Base-by-base conservation (phyloP, 2,113 vertebrate species). In the Herpetotheres cachinnans region DNA sequence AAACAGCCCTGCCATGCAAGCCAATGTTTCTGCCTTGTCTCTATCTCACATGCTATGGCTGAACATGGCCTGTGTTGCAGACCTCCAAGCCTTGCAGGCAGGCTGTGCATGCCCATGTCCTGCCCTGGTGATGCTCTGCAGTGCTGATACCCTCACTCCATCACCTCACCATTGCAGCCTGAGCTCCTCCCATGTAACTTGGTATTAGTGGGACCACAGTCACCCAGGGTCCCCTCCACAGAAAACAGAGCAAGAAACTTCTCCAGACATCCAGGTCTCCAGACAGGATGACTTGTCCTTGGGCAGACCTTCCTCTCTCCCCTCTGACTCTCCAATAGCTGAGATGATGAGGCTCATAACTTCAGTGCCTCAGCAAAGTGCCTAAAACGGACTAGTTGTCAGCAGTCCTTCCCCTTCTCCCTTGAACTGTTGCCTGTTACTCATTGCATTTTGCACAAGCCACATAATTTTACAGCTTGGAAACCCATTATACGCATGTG, bases 221-320 rank as follows among this genome's bases (percentile, higher is more conserved):
- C 7, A 6, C 16, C 6, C n/a, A 73, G 16, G 25, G 17, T 32
- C 29, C 9, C 16, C 24, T 70, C 32, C 26, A 5, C 0, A 0
- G 34, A 32, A 87, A 66, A 42, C 4, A 25, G 40, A 44, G 32
- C 6, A 82, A 42, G 69, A 56, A 30, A 32, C 49, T 24, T 25
- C 47, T 86, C 81, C 49, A 49, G 13, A 20, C 3, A 40, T 5
- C 18, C 80, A 70, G 10, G 7, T 22, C 54, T 67, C 59, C 49
- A 74, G 61, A 22, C 3, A 29, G 50, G n/a, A 19, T 8, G 30
- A n/a, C 8, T 2, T 63, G 16, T 29, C 15, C 10, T 15, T 61
- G 46, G 29, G 8, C 32, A 92, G 58, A 52, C 7, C 10, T 70
- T 77, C 27, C 24, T 52, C 36, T 40, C 20, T 32, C 20, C 24